phyloP scores from a whole-genome alignment of 2,888 invertebrate genomes.

The Phorcus lineatus region DNA sequence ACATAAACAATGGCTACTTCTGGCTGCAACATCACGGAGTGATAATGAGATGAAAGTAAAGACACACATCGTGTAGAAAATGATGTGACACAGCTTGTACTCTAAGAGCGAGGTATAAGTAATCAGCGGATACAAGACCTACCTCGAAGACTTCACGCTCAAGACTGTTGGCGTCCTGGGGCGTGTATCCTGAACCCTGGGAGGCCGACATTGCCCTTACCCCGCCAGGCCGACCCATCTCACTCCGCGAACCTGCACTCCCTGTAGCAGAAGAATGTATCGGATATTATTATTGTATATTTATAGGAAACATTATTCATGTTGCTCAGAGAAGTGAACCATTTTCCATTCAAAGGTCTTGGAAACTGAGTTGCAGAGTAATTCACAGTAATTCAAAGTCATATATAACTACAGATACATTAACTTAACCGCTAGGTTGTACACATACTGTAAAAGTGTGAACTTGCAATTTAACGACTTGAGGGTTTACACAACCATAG shows the following conservation, averaged over 20 bases:
- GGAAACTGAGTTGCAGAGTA: too few relatives aligned
- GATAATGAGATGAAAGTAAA: neutral
- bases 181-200: neutral
- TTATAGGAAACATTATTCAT: too few relatives aligned
- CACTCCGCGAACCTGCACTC: slow-evolving; percentile 10
- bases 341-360: too few relatives aligned
- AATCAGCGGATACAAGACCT: neutral
- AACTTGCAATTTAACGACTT: too few relatives aligned
- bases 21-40: neutral
- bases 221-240: slow-evolving; percentile 2
- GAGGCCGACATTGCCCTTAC: neutral
- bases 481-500: too few relatives aligned
- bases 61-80: neutral
- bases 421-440: too few relatives aligned
- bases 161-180: slow-evolving; percentile 16
- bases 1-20: too few relatives aligned
- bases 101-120: neutral
- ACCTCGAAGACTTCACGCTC: slow-evolving; percentile 24
- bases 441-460: too few relatives aligned
- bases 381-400: too few relatives aligned
- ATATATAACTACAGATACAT: too few relatives aligned
- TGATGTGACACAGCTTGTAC: neutral
- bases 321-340: too few relatives aligned
- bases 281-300: too few relatives aligned
- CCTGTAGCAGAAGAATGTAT: neutral